A percentile compares a stretch with the other conserved stretches of the same genome.
Conservation (phyloP, 2,888 invertebrate species). For the Pecten maximus region DNA sequence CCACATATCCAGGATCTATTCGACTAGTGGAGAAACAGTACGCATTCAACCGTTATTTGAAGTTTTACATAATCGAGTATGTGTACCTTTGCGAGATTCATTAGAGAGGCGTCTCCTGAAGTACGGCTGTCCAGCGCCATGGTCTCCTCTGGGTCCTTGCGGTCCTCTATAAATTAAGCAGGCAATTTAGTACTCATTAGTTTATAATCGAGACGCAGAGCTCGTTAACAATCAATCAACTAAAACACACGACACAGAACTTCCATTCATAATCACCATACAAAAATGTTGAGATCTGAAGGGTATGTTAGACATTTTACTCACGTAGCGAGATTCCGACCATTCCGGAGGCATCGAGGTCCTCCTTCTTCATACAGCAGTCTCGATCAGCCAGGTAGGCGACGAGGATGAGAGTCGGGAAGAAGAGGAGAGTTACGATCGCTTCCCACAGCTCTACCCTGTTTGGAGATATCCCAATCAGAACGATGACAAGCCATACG, state of each 20-base stretch:
- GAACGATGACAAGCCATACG: slow-evolving; percentile 85
- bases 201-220: no score
- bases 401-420: slow-evolving; percentile 84
- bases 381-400: slow-evolving; percentile 85
- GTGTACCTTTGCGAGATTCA: slow-evolving; percentile 58
- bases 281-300: no score
- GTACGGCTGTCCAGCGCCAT: slow-evolving; percentile 40
- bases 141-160: slow-evolving; percentile 52
- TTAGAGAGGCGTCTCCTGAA: slow-evolving; percentile 50
- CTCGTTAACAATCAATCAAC: no score
- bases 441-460: slow-evolving; percentile 85
- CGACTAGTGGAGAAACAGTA: no score
- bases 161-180: slow-evolving; percentile 54
- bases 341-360: slow-evolving; percentile 73
- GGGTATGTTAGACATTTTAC: slow-evolving; percentile 44
- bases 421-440: slow-evolving; percentile 85
- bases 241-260: no score
- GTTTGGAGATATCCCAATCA: slow-evolving; percentile 82
- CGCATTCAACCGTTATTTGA: no score
- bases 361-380: slow-evolving; percentile 75
- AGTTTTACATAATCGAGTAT: not conserved
- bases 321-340: slow-evolving; percentile 75
- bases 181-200: no score
- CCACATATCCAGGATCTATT: no score
- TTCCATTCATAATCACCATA: no score